A percentile compares a stretch with the other conserved stretches of the same genome.
Evolutionary conservation across 2,797 vertebrate species (phyloP).

Genomic region (Acropternis orthonyx): DNA sequence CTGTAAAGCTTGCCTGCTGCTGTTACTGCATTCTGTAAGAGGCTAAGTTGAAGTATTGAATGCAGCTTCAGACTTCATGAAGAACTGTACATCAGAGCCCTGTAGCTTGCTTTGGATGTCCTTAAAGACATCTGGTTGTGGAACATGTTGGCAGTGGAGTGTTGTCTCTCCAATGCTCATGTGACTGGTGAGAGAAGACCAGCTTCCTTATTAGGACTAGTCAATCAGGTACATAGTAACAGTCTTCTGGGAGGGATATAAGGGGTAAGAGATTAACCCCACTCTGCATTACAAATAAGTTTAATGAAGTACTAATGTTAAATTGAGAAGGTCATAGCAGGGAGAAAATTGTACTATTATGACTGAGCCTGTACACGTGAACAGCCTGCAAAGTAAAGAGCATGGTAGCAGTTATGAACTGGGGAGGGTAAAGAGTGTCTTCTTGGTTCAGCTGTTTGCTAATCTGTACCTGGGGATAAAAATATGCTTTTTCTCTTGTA

Average conservation of each 20-base stretch:
- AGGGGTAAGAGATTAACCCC: slow-evolving; percentile 11
- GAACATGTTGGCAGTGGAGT: background rate
- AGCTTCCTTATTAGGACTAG: background rate
- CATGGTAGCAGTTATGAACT: background rate
- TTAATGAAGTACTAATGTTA: slow-evolving; percentile 3
- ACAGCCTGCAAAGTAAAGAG: background rate
- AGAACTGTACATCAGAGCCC: background rate
- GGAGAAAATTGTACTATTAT: background rate
- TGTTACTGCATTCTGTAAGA: background rate
- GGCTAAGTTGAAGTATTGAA: background rate
- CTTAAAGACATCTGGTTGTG: background rate
- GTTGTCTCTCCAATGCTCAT: background rate
- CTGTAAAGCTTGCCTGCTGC: slow-evolving; percentile 14
- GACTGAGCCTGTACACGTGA: background rate
- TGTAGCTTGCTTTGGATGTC: background rate
- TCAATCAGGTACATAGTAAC: background rate
- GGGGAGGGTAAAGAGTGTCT: background rate
- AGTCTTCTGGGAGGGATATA: background rate
- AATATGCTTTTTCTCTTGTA: background rate
- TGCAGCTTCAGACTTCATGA: background rate
- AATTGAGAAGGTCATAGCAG: slow-evolving; percentile 7
- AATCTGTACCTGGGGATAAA: background rate
- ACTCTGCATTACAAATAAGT: background rate
- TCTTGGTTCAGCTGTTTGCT: background rate
- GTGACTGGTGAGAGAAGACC: background rate